Conservation (phyloP, 2,797 vertebrate genomes). For the Amphiprion clarkii region DNA sequence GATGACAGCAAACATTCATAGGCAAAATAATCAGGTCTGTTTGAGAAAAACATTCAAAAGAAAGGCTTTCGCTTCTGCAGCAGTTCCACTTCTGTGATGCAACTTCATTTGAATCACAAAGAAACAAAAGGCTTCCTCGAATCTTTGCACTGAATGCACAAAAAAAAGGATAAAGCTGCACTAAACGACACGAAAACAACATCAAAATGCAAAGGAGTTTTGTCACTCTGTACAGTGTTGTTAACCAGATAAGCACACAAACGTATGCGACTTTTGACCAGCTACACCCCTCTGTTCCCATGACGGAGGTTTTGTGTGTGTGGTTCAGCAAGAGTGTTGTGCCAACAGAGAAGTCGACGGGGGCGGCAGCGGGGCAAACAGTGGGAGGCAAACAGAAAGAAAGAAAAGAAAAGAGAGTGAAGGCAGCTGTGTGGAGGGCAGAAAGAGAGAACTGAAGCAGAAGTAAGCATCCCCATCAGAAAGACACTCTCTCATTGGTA, state of each 20-base stretch:
- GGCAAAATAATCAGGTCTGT: conserved; percentile 42
- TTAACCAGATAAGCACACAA: conserved; percentile 44
- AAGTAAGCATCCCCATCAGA: conserved; percentile 69
- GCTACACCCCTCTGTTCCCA: conserved; percentile 59
- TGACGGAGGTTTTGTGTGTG: conserved; percentile 27
- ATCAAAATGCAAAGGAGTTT: conserved; percentile 49
- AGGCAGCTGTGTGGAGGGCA: conserved; percentile 15
- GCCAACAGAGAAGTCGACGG: conserved; percentile 66
- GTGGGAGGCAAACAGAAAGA: conserved; percentile 42
- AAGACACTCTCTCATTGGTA: conserved; percentile 56
- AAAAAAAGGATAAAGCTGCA: conserved; percentile 24
- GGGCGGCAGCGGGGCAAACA: conserved; percentile 42
- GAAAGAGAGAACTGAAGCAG: conserved; percentile 72
- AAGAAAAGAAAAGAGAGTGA: conserved; percentile 47
- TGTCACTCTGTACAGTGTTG: background rate
- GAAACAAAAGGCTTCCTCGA: conserved; percentile 61
- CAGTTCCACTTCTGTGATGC: conserved; percentile 47
- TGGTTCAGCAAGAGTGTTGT: conserved; percentile 55
- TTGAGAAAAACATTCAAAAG: conserved; percentile 28
- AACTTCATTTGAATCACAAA: conserved; percentile 78
- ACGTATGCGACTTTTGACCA: conserved; percentile 42
- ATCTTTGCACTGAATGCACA: conserved; percentile 25
- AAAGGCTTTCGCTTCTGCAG: conserved; percentile 43
- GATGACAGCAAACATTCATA: conserved; percentile 55
- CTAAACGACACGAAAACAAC: conserved; percentile 23